Conservation (phyloP, 2,113 vertebrate genomes). For the Psephotus haematonotus region DNA sequence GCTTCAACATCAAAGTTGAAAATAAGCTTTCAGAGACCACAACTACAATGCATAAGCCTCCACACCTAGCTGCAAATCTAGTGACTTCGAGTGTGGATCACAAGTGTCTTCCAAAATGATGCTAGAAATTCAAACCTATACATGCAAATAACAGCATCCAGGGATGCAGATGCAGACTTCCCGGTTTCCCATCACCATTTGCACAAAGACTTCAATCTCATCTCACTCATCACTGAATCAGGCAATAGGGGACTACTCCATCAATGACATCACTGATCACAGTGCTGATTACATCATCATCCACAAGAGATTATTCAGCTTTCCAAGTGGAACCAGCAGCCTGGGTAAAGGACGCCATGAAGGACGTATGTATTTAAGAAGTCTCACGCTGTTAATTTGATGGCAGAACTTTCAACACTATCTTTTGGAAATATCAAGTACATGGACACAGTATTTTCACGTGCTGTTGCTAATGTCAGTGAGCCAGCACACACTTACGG, state of each 20-base stretch:
- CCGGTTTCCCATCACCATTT: neutral
- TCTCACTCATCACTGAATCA: neutral
- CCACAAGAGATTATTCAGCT: slow-evolving; percentile 7
- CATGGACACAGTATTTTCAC: neutral
- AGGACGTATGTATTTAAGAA: neutral
- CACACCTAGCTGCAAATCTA: neutral
- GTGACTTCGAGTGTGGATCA: neutral
- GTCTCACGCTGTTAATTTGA: neutral
- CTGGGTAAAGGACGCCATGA: neutral
- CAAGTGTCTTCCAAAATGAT: neutral
- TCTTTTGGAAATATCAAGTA: neutral
- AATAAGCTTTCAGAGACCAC: neutral
- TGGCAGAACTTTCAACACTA: neutral
- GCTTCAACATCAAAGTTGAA: neutral
- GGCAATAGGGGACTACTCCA: neutral
- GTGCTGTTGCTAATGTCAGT: accelerated
- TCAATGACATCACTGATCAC: neutral
- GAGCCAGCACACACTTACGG: neutral
- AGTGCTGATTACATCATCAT: slow-evolving; percentile 22
- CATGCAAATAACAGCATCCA: neutral
- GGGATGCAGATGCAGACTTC: neutral
- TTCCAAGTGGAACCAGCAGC: slow-evolving; percentile 11
- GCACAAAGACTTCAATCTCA: neutral
- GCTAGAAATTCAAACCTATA: neutral
- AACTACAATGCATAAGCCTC: neutral